phyloP scores from a whole-genome alignment of 2,113 vertebrate species.

The Hylia prasina region DNA sequence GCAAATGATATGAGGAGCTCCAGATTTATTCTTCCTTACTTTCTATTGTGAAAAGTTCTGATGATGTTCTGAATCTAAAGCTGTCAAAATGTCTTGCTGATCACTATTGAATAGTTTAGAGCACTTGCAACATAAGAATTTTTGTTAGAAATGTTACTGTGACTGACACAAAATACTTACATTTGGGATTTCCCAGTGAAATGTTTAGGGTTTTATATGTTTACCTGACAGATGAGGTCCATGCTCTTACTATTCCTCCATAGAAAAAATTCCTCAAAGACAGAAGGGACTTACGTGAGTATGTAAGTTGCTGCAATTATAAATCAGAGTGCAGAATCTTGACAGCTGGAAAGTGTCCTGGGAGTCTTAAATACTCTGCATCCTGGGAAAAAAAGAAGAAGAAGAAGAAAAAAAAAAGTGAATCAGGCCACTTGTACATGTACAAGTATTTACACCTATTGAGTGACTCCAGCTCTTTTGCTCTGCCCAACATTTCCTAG shows the following conservation, averaged over 20 bases:
- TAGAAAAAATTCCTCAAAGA: not conserved
- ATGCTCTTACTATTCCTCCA: not conserved
- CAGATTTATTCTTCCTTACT: not conserved
- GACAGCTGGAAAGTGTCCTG: not conserved
- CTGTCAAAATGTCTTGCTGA: not conserved
- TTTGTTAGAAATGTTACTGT: not conserved
- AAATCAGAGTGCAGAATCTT: not conserved
- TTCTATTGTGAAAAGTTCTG: not conserved
- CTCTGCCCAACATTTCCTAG: not conserved
- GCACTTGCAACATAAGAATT: not conserved
- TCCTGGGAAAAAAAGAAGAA: too few relatives aligned
- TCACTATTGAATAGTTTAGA: not conserved
- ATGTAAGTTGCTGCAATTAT: not conserved
- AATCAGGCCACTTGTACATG: not conserved
- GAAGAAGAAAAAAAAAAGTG: accelerated
- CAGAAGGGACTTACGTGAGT: not conserved
- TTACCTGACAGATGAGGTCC: not conserved
- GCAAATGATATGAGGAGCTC: not conserved
- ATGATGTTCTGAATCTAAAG: not conserved
- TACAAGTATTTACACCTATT: not conserved
- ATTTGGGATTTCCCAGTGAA: not conserved
- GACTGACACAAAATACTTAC: not conserved
- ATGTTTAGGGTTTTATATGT: not conserved
- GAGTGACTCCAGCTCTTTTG: not conserved
- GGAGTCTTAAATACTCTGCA: not conserved